Percentiles rank a stretch among this genome's conserved stretches.
phyloP scores from a whole-genome alignment of 2,113 vertebrate species.

The Neolamprologus brichardi region DNA sequence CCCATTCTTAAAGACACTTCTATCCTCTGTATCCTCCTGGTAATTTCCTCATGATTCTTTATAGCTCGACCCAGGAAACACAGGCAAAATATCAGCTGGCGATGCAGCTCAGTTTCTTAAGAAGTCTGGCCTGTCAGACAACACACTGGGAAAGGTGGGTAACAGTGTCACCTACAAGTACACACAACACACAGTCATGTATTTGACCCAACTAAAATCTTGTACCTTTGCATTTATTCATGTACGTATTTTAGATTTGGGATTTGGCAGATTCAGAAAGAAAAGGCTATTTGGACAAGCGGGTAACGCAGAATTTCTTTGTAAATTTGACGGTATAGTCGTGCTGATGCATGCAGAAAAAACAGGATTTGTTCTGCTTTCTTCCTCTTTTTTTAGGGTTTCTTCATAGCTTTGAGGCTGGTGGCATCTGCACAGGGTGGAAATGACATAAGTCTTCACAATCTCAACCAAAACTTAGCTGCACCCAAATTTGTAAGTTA shows the following conservation, averaged over 20 bases:
- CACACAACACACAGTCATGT: background rate
- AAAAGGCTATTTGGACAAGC: slow-evolving; percentile 93
- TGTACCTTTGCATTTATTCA: background rate
- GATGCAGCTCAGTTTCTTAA: slow-evolving; percentile 95
- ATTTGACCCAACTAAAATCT: background rate
- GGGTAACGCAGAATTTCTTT: slow-evolving; percentile 68
- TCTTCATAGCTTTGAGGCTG: slow-evolving; percentile 85
- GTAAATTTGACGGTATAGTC: background rate
- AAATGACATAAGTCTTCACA: slow-evolving; percentile 82
- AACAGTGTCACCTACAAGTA: background rate
- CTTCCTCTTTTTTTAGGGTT: slow-evolving; percentile 74
- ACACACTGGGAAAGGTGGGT: slow-evolving; percentile 84
- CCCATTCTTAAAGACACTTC: background rate
- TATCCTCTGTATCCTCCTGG: background rate
- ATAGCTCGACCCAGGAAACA: slow-evolving; percentile 87
- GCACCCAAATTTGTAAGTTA: slow-evolving; percentile 90
- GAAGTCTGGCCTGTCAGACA: slow-evolving; percentile 88
- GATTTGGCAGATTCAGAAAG: slow-evolving; percentile 92
- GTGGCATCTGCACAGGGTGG: slow-evolving; percentile 92
- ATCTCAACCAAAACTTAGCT: slow-evolving; percentile 77
- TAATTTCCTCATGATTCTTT: background rate
- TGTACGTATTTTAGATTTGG: slow-evolving; percentile 80
- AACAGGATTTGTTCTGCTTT: background rate
- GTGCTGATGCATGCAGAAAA: background rate
- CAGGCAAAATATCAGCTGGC: slow-evolving; percentile 82